Base-by-base conservation (phyloP, 2,888 invertebrate species). In the Harpalus rubripes region DNA sequence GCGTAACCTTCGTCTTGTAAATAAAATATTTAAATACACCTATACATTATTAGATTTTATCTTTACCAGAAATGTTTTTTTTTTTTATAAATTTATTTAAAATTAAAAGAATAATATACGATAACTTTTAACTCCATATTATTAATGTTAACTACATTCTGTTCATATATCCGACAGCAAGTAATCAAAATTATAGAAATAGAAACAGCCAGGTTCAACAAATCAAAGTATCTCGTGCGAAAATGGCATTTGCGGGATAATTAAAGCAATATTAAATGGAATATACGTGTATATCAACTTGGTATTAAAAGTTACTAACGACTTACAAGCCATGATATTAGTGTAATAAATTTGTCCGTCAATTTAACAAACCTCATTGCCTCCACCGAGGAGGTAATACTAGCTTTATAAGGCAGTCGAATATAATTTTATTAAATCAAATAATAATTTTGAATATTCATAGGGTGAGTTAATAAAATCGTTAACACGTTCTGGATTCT, bases 261-360 rank as follows among this genome's bases (percentile, higher is more conserved):
- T 81, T 81, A 81, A 81, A 81, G 61, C 59, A 63, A 81, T 81
- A 61, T 81, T 41, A 61, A 81, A 81, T 81, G 80, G 80, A 81
- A 81, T 81, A 81, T 61, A 44, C 80, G 63, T 81, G 80, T 81
- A 81, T 61, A 81, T 61, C 80, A 81, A 63, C 59, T 12, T 63
- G 59, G 41, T 61, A 81, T 81, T 81, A 81, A 81, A 63, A 81
- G 16, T 81, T 44, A 81, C 80, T 81, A 81, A 81, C 61, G 80
- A 61, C 39, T 16, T 41, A 16, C 63, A 81, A 61, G 59, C 18
- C 32, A 58, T 81, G 80, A 63, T 81, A 59, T 81, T 81, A 81
- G 61, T 16, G 15, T 39, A 59, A 81, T 81, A 81, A 81, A 81
- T 81, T 59, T 63, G 39, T 39, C 63, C 61, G 80, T 81, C 80